These are phyloP conservation scores for Hydropsyche betteni DNA, from an alignment of 2,888 invertebrate species.

Conservation along the genomic window DNA sequence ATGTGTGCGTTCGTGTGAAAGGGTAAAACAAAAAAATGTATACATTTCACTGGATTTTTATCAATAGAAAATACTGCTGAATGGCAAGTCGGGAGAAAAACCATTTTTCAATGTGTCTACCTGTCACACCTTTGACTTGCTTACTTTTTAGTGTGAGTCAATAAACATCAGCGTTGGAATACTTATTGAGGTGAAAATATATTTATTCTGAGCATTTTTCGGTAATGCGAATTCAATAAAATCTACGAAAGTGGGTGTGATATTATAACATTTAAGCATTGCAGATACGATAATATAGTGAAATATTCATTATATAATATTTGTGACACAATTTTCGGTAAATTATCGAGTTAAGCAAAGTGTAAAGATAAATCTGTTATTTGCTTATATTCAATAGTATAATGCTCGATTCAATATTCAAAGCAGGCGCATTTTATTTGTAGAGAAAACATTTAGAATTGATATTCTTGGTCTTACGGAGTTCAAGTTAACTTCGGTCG, in stretches of 20 bases:
- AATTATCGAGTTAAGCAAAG: no score
- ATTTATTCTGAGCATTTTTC: not conserved
- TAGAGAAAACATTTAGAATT: not conserved
- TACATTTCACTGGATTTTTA: constrained; percentile 19
- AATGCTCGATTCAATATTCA: no score
- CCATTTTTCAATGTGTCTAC: constrained; percentile 45
- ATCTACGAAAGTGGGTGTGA: not conserved
- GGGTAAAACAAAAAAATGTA: not conserved
- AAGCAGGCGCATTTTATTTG: no score
- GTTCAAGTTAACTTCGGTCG: constrained; percentile 16
- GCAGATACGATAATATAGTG: not conserved
- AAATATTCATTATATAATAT: not conserved
- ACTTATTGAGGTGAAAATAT: constrained; percentile 8
- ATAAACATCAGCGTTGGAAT: constrained; percentile 34
- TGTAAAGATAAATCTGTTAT: no score
- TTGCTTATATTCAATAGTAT: no score
- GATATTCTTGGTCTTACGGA: constrained; percentile 6
- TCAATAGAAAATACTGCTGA: constrained; percentile 24
- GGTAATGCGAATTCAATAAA: constrained; percentile 8
- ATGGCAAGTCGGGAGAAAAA: constrained; percentile 28
- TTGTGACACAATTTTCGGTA: not conserved
- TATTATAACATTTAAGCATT: not conserved
- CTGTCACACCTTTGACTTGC: constrained; percentile 41
- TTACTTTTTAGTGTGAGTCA: constrained; percentile 34
- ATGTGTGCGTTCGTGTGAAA: not conserved